phyloP scores from a whole-genome alignment of 2,113 vertebrate genomes.

The Coryphaenoides rupestris region DNA sequence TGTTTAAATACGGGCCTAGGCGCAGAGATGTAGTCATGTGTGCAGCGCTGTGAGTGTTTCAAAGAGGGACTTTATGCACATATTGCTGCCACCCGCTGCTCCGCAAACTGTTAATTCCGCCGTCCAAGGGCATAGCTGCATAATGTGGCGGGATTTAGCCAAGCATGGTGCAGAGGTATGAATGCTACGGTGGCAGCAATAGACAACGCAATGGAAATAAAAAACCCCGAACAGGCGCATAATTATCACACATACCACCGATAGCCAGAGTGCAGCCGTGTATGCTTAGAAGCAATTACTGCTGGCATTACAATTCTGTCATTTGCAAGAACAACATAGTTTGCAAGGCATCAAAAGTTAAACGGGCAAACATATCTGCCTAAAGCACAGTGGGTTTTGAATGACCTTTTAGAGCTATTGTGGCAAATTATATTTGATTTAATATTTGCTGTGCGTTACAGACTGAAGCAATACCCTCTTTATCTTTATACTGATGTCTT shows the following conservation, averaged over 20 bases:
- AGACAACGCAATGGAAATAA: conserved; percentile 1
- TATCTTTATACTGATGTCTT: too few species aligned
- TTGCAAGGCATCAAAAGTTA: too few species aligned
- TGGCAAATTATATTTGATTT: background rate
- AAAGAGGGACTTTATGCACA: background rate
- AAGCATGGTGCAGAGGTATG: conserved; percentile 17
- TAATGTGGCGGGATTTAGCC: conserved; percentile 23
- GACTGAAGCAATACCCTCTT: too few species aligned
- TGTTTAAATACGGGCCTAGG: too few species aligned
- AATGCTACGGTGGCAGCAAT: conserved; percentile 20
- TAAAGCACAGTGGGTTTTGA: too few species aligned
- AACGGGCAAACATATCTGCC: too few species aligned
- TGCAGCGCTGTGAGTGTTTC: background rate
- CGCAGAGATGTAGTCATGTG: background rate
- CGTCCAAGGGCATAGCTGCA: conserved; percentile 26
- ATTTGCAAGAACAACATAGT: too few species aligned
- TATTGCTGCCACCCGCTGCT: background rate
- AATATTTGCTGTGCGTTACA: too few species aligned
- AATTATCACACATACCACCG: conserved; percentile 11
- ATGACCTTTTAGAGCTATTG: background rate
- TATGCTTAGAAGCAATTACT: conserved; percentile 8
- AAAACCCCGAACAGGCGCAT: conserved; percentile 14
- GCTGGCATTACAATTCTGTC: too few species aligned
- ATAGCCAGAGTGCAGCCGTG: background rate
- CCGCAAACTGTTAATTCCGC: conserved; percentile 11